A percentile compares a stretch with the other conserved stretches of the same genome.
phyloP scores from a whole-genome alignment of 2,797 vertebrate species.

The Ficedula albicollis region DNA sequence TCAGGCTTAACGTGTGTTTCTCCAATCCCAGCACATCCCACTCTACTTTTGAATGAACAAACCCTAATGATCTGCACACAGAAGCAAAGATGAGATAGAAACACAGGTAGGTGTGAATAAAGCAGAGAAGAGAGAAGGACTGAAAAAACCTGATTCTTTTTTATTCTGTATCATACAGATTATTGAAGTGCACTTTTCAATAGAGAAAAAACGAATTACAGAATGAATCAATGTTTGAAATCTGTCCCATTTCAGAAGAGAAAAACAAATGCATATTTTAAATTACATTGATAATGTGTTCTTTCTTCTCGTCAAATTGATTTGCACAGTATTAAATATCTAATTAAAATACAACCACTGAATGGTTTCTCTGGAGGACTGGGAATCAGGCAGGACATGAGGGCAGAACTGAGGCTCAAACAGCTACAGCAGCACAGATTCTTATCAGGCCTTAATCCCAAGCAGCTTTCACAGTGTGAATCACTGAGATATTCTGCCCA shows the following conservation, averaged over 20 bases:
- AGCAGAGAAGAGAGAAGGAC: background rate
- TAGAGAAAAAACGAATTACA: background rate
- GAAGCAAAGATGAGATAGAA: background rate
- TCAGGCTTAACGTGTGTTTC: background rate
- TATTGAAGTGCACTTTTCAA: background rate
- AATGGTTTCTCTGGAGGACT: background rate
- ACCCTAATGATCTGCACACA: background rate
- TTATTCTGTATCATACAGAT: background rate
- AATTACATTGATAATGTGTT: background rate
- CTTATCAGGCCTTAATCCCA: background rate
- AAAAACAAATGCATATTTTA: slow-evolving; percentile 22
- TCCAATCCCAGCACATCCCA: background rate
- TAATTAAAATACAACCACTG: slow-evolving; percentile 51
- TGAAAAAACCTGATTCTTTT: background rate
- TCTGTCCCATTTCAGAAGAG: background rate
- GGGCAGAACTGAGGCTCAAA: background rate
- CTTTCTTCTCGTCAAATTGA: slow-evolving; percentile 32
- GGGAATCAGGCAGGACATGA: background rate
- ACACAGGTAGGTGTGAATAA: background rate
- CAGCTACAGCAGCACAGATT: background rate
- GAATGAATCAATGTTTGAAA: background rate
- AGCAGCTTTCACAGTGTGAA: background rate
- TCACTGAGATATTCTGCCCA: background rate
- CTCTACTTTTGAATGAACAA: background rate
- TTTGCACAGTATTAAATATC: slow-evolving; percentile 20